These are phyloP conservation scores for Pseudochirops cupreus DNA, from an alignment of 2,797 vertebrate genomes.

Conservation along the genomic window DNA sequence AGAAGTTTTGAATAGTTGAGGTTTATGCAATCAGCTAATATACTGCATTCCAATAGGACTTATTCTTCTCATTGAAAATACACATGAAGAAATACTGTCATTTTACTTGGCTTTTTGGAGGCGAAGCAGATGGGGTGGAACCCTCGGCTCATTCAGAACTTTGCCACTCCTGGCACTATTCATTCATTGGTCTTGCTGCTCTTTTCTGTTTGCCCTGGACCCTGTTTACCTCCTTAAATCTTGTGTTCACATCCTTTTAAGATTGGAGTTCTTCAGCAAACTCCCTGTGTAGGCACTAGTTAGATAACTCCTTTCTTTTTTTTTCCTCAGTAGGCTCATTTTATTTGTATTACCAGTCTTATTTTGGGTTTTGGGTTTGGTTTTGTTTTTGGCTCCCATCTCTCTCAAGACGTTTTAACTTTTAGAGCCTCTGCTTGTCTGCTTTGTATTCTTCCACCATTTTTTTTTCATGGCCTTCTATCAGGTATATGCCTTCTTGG, in stretches of 20 bases:
- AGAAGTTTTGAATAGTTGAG: not conserved
- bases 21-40: not conserved
- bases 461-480: not conserved
- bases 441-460: not conserved
- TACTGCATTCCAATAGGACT: not conserved
- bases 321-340: not conserved
- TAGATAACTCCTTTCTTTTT: not conserved
- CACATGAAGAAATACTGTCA: not conserved
- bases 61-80: not conserved
- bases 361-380: not conserved
- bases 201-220: not conserved
- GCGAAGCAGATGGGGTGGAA: not conserved
- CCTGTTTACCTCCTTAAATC: not conserved
- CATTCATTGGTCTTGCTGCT: not conserved
- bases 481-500: not conserved
- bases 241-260: not conserved
- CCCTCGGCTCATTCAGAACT: not conserved
- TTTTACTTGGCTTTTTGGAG: not conserved
- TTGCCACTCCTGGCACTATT: not conserved
- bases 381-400: not conserved
- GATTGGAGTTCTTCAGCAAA: not conserved
- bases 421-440: not conserved
- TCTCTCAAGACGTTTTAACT: not conserved
- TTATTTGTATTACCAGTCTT: not conserved
- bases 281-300: not conserved